These are phyloP conservation scores for Eupsilia transversa DNA, from an alignment of 2,888 invertebrate species.

Conservation along the genomic window DNA sequence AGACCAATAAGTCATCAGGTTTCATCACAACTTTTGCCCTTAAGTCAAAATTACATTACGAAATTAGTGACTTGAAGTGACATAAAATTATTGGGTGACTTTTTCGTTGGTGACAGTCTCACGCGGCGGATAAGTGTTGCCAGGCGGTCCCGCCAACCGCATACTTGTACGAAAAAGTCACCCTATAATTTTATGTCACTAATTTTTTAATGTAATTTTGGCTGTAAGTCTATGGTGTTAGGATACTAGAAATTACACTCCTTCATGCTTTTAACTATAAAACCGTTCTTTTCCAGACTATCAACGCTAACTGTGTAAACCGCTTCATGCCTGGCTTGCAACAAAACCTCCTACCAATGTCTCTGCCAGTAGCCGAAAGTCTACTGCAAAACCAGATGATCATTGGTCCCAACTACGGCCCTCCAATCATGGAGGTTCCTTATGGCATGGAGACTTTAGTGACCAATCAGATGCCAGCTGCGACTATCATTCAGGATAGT, in stretches of 20 bases:
- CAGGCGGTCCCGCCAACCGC: too few species aligned
- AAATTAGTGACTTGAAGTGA: too few species aligned
- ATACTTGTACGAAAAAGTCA: too few species aligned
- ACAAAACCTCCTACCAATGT: constrained; percentile 59
- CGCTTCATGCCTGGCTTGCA: constrained; percentile 70
- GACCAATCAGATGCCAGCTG: constrained; percentile 66
- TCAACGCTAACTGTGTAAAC: constrained; percentile 75
- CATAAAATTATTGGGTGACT: too few species aligned
- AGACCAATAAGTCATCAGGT: neutral
- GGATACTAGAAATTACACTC: neutral
- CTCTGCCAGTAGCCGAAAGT: constrained; percentile 66
- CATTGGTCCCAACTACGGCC: constrained; percentile 61
- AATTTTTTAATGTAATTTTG: too few species aligned
- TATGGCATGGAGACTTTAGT: constrained; percentile 66
- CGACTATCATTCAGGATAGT: constrained; percentile 81
- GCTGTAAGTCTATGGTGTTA: neutral
- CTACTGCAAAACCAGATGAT: constrained; percentile 71
- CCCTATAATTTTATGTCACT: too few species aligned
- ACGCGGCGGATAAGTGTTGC: too few species aligned
- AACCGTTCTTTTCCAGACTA: constrained; percentile 71
- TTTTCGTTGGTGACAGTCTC: too few species aligned
- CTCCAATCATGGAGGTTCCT: constrained; percentile 57
- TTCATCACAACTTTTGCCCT: neutral
- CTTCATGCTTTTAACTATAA: neutral
- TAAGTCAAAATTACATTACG: too few species aligned